Base-by-base conservation (phyloP, 2,113 vertebrate species). In the Tapirus terrestris region DNA sequence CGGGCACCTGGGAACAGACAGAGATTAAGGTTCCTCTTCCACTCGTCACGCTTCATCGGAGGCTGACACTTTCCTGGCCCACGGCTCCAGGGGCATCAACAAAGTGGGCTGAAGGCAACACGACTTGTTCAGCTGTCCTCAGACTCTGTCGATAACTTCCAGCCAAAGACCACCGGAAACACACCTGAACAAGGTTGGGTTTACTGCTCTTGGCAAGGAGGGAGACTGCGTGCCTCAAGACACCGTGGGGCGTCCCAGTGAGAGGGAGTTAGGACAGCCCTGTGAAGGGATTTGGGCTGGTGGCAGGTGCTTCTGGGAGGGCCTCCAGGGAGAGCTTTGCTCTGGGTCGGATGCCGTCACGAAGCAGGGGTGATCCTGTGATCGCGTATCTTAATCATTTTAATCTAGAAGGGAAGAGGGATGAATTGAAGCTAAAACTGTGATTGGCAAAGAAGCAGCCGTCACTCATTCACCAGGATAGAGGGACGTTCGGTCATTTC, bases 211-310 rank as follows among this genome's bases (percentile, higher is more conserved):
- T n/a, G 18, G 16, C 8, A 5, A 5, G 2, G 14, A 8, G 3
- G 45, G 29, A 29, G 51, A 2, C 1, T 0, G 0, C 10, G 11
- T 13, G 20, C 27, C 72, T n/a, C 0, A 1, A 48, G 25, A 60
- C 3, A 8, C 18, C 0, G 0, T 0, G 21, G 70, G 63, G 23
- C 6, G 0, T 48, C 39, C n/a, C 12, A 1, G 5, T 0, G 21
- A 39, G 31, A 1, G 51, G 48, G 23, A 7, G 48, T 1, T 1
- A 2, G 76, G 36, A 21, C 25, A 53, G 70, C 8, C 21, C 16
- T 17, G 8, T 9, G 31, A 11, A 9, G 5, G 45, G 16, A 3
- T 27, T 4, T 0, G 0, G 21, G 73, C 36, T 33, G n/a, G 48
- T 6, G 4, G 0, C 16, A 21, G 80, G 11, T 12, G 60, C 29